These are phyloP conservation scores for Centropus bengalensis DNA, from an alignment of 2,113 vertebrate genomes.

Conservation along the genomic window DNA sequence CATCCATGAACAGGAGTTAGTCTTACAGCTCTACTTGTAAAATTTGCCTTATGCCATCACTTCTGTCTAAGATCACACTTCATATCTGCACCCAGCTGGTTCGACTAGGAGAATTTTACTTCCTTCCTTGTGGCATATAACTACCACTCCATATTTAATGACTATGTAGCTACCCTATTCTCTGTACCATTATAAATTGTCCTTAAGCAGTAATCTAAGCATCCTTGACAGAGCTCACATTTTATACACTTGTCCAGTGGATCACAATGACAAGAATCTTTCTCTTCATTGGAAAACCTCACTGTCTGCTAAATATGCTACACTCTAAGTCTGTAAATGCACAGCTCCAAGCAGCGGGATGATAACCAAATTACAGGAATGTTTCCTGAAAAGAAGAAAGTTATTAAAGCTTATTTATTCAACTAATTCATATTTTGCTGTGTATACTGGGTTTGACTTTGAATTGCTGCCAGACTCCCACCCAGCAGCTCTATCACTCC, in stretches of 20 bases:
- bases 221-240: background rate
- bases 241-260: background rate
- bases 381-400: background rate
- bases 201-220: background rate
- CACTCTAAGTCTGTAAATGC: background rate
- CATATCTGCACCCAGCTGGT: background rate
- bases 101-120: background rate
- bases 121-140: background rate
- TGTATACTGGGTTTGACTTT: background rate
- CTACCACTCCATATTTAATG: background rate
- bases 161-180: background rate
- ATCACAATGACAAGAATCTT: background rate
- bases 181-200: background rate
- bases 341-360: background rate
- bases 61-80: slow-evolving; percentile 18
- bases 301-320: background rate
- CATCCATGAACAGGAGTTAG: background rate
- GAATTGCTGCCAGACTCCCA: background rate
- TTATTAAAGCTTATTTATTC: background rate
- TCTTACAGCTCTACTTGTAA: background rate
- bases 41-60: slow-evolving; percentile 24
- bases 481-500: background rate
- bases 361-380: background rate
- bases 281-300: background rate
- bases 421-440: background rate